phyloP scores from a whole-genome alignment of 1,140 invertebrate genomes.

The Lucilia sericata region DNA sequence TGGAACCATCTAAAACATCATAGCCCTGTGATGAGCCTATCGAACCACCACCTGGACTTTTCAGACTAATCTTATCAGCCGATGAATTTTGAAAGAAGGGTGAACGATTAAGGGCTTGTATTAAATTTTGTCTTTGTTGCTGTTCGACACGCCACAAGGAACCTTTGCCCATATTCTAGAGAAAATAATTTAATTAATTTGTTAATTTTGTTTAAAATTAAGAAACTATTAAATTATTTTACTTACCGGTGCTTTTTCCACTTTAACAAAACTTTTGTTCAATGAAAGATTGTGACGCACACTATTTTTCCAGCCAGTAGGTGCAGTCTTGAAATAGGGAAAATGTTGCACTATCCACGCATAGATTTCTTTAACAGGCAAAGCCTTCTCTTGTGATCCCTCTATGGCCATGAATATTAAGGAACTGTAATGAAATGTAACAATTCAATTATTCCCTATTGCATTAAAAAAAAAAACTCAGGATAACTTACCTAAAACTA shows the following conservation, averaged over 20 bases:
- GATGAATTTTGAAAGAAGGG: constrained; percentile 81
- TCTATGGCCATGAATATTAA: constrained; percentile 98
- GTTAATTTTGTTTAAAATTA: too few species aligned
- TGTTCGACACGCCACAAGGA: constrained; percentile 96
- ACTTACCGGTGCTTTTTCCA: constrained; percentile 88
- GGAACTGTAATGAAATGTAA: constrained; percentile 77
- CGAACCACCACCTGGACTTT: constrained; percentile 54
- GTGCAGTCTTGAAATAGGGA: constrained; percentile 95
- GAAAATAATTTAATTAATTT: constrained; percentile 4
- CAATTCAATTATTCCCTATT: not conserved
- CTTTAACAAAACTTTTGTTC: constrained; percentile 98
- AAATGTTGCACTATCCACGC: constrained; percentile 98
- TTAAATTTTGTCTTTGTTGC: constrained; percentile 85
- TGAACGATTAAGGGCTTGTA: constrained; percentile 85
- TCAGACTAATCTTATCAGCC: constrained; percentile 63
- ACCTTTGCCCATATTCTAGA: constrained; percentile 90
- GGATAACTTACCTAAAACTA: constrained; percentile 71
- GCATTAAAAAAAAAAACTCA: not conserved
- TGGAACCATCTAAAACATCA: constrained; percentile 44
- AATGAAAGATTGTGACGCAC: constrained; percentile 95
- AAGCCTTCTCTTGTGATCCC: constrained; percentile 86
- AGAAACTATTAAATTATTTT: too few species aligned
- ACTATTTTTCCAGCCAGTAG: constrained; percentile 98
- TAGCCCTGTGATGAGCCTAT: constrained; percentile 26
- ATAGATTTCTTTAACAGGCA: constrained; percentile 97